phyloP scores from a whole-genome alignment of 2,888 invertebrate genomes.

The Apotomis turbidana region DNA sequence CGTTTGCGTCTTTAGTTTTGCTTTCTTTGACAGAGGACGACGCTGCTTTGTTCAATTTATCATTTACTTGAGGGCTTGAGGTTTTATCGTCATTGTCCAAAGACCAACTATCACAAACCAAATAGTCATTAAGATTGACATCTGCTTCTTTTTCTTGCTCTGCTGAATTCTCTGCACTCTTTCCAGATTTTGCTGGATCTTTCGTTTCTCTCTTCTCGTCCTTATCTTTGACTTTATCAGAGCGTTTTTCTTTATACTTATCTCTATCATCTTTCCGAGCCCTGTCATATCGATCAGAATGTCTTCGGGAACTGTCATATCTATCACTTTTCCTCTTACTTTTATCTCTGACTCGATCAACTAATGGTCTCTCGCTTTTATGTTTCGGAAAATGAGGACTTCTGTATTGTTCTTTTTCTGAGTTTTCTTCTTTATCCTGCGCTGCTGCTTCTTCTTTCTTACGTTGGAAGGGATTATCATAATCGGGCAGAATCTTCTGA shows the following conservation, averaged over 20 bases:
- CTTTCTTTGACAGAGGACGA: conserved; percentile 34
- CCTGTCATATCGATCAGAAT: conserved; percentile 43
- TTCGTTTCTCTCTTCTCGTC: conserved; percentile 45
- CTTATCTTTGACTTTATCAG: conserved; percentile 17
- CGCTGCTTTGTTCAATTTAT: conserved; percentile 49
- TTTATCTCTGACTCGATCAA: conserved; percentile 44
- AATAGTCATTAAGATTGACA: conserved; percentile 71
- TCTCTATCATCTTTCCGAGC: conserved; percentile 51
- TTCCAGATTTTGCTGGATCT: conserved; percentile 10
- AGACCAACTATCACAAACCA: conserved; percentile 80
- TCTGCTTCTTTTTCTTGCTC: conserved; percentile 63
- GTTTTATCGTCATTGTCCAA: conserved; percentile 73
- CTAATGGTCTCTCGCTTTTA: conserved; percentile 30
- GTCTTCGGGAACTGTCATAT: conserved; percentile 48
- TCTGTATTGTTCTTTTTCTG: conserved; percentile 46
- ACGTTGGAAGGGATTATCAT: conserved; percentile 77
- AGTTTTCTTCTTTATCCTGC: conserved; percentile 47
- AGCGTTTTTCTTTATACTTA: conserved; percentile 43
- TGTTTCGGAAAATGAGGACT: conserved; percentile 10
- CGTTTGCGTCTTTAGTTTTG: conserved; percentile 51
- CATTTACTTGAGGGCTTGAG: conserved; percentile 61
- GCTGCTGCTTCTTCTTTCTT: conserved; percentile 58
- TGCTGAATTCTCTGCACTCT: conserved; percentile 40
- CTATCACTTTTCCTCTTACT: conserved; percentile 50
- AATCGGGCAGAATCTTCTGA: conserved; percentile 71